phyloP scores from a whole-genome alignment of 2,113 vertebrate species.

The Leucosticte australis region DNA sequence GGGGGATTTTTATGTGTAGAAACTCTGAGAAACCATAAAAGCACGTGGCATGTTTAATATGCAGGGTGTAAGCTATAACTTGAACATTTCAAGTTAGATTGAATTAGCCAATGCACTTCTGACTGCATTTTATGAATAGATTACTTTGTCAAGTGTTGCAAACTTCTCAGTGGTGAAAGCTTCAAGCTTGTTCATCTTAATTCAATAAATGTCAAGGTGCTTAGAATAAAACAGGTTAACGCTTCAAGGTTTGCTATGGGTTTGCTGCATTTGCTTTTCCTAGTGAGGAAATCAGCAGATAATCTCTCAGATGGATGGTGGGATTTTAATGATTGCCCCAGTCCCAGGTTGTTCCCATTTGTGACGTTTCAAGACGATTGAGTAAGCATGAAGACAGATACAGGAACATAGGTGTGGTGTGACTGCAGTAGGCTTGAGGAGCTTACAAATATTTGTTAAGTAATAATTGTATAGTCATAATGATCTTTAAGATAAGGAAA shows the following conservation, averaged over 20 bases:
- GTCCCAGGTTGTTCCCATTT: neutral
- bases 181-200: neutral
- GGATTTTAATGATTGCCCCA: neutral
- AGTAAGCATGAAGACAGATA: neutral
- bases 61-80: neutral
- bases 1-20: neutral
- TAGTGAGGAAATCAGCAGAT: neutral
- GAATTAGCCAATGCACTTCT: neutral
- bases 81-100: neutral
- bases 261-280: neutral
- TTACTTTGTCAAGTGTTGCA: neutral
- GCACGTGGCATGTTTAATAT: rapidly evolving
- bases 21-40: neutral
- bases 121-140: neutral
- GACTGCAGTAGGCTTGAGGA: neutral
- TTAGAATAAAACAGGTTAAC: neutral
- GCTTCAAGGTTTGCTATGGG: neutral
- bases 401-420: neutral
- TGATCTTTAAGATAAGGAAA: neutral
- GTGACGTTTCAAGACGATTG: neutral
- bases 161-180: neutral
- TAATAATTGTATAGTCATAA: neutral
- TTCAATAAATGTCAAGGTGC: neutral
- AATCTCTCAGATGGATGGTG: neutral
- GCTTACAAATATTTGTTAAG: neutral